Evolutionary conservation across 2,797 vertebrate genomes (phyloP).

Genomic region (Pagetopsis macropterus): DNA sequence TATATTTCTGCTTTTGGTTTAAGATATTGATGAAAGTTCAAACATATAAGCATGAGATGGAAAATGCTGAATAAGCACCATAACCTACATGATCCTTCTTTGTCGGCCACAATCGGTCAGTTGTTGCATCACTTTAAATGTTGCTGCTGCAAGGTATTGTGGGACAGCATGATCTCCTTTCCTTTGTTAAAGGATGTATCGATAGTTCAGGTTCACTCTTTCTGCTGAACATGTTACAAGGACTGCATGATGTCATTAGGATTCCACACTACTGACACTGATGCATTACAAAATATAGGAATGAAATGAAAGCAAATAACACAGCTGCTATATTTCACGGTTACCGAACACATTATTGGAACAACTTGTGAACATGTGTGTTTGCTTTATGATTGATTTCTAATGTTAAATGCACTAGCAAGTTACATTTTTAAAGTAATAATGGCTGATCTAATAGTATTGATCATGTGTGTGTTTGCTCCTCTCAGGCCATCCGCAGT

Average conservation of each 20-base stretch:
- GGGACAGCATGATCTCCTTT: too few relatives aligned
- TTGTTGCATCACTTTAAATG: too few relatives aligned
- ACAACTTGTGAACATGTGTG: not conserved
- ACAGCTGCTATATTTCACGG: not conserved
- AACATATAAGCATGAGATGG: too few relatives aligned
- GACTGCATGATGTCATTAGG: not conserved
- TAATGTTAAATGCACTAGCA: not conserved
- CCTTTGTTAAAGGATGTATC: too few relatives aligned
- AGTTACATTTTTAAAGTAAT: not conserved
- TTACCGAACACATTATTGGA: not conserved
- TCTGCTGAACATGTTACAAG: not conserved
- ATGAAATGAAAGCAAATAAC: not conserved
- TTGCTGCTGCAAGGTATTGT: too few relatives aligned
- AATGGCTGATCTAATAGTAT: not conserved
- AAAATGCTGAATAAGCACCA: too few relatives aligned
- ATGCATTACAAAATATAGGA: not conserved
- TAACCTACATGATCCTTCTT: too few relatives aligned
- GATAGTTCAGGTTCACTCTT: not conserved
- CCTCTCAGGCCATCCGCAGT: slow-evolving; percentile 85
- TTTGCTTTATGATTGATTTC: not conserved
- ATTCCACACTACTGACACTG: not conserved
- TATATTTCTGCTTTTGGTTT: too few relatives aligned
- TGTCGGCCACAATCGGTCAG: too few relatives aligned
- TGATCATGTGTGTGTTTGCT: not conserved
- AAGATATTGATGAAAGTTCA: too few relatives aligned